Conservation (phyloP, 2,797 vertebrate genomes). For the Sternarchorhynchus goeldii region DNA sequence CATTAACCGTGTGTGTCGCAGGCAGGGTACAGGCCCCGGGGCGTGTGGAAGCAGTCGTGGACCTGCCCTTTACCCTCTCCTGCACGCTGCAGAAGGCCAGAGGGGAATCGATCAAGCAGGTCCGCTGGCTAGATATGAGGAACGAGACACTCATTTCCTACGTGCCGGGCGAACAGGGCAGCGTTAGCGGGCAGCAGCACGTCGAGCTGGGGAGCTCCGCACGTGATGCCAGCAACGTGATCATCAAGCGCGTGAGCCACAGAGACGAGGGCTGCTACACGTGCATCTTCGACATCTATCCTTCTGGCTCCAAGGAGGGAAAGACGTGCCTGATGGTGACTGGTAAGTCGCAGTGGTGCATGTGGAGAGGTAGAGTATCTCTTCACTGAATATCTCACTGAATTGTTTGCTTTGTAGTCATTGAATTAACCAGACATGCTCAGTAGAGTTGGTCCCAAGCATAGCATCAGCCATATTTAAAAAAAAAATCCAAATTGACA, state of each 20-base stretch:
- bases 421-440: no score
- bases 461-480: no score
- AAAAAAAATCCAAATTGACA: no score
- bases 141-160: slow-evolving; percentile 76
- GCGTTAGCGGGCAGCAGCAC: slow-evolving; percentile 74
- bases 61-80: slow-evolving; percentile 73
- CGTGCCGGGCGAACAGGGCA: slow-evolving; percentile 67
- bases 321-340: slow-evolving; percentile 74
- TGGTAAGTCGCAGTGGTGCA: slow-evolving; percentile 60
- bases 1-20: slow-evolving; percentile 53
- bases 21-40: slow-evolving; percentile 70
- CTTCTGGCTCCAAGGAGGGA: slow-evolving; percentile 70
- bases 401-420: no score
- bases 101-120: slow-evolving; percentile 68
- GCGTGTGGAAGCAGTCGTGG: slow-evolving; percentile 67
- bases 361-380: no score
- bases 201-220: slow-evolving; percentile 70
- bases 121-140: slow-evolving; percentile 75
- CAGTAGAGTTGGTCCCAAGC: no score
- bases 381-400: background rate
- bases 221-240: slow-evolving; percentile 69
- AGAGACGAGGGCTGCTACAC: slow-evolving; percentile 80
- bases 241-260: slow-evolving; percentile 73
- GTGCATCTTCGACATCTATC: slow-evolving; percentile 75
- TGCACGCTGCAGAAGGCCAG: slow-evolving; percentile 67